These are phyloP conservation scores for Psilopogon haemacephalus DNA, from an alignment of 2,113 vertebrate genomes.

Conservation along the genomic window DNA sequence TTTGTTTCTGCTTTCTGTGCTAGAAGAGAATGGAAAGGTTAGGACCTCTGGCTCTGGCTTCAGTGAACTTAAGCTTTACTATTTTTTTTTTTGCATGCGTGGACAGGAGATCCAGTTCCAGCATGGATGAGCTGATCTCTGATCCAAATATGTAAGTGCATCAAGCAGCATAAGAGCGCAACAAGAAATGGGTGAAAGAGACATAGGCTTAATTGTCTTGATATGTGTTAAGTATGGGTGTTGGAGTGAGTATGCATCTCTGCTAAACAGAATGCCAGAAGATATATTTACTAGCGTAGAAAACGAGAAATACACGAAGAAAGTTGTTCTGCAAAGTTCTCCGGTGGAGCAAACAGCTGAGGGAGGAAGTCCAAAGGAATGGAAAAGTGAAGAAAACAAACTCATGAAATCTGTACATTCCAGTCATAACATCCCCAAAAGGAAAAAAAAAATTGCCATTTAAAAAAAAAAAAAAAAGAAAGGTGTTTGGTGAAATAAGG, in stretches of 20 bases:
- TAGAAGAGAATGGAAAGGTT: neutral
- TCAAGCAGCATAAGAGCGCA: neutral
- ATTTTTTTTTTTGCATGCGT: neutral
- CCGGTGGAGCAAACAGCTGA: neutral
- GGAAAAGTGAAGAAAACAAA: neutral
- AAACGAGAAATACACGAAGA: neutral
- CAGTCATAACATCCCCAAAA: neutral
- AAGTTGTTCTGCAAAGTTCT: neutral
- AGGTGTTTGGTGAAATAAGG: slow-evolving; percentile 22
- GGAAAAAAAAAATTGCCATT: neutral
- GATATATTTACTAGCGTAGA: neutral
- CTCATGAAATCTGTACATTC: neutral
- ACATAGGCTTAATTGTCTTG: neutral
- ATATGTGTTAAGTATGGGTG: neutral
- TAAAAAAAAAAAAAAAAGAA: neutral
- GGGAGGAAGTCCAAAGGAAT: neutral
- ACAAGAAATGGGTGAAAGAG: neutral
- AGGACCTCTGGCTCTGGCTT: neutral
- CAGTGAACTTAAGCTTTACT: neutral
- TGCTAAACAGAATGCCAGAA: neutral
- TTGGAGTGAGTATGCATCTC: neutral
- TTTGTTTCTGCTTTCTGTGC: slow-evolving; percentile 27
- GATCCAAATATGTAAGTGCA: neutral
- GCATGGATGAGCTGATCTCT: neutral
- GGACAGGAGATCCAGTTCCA: neutral